Evolutionary conservation across 2,797 vertebrate genomes (phyloP).

Genomic region (Brachymystax lenok): DNA sequence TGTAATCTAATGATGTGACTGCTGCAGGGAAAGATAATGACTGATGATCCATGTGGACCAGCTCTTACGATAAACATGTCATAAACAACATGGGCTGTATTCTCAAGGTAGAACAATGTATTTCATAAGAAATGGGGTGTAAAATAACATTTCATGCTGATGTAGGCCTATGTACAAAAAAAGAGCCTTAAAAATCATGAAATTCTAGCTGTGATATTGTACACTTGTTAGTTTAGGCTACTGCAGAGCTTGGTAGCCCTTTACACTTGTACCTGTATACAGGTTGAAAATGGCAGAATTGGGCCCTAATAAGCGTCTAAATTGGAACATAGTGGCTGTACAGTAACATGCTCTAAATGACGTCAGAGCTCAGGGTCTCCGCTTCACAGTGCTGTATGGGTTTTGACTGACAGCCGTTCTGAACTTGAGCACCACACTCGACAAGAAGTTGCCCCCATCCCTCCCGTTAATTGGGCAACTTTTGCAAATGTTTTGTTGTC

Average conservation of each 20-base stretch:
- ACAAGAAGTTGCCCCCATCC: too few species aligned
- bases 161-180: background rate
- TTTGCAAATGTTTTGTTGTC: too few species aligned
- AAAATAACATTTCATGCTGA: background rate
- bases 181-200: background rate
- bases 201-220: background rate
- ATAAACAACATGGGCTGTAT: background rate
- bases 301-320: too few species aligned
- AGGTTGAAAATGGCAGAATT: too few species aligned
- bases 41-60: slow-evolving; percentile 3
- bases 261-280: too few species aligned
- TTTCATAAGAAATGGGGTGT: background rate
- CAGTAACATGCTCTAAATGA: too few species aligned
- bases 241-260: background rate
- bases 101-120: background rate
- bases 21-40: background rate
- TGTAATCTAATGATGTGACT: slow-evolving; percentile 1
- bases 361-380: too few species aligned
- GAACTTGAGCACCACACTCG: too few species aligned
- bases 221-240: background rate
- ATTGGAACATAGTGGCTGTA: too few species aligned
- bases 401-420: too few species aligned
- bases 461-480: too few species aligned
- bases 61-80: background rate
- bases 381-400: too few species aligned